These are phyloP conservation scores for Ptilonorhynchus violaceus DNA, from an alignment of 2,113 vertebrate species.

Conservation along the genomic window DNA sequence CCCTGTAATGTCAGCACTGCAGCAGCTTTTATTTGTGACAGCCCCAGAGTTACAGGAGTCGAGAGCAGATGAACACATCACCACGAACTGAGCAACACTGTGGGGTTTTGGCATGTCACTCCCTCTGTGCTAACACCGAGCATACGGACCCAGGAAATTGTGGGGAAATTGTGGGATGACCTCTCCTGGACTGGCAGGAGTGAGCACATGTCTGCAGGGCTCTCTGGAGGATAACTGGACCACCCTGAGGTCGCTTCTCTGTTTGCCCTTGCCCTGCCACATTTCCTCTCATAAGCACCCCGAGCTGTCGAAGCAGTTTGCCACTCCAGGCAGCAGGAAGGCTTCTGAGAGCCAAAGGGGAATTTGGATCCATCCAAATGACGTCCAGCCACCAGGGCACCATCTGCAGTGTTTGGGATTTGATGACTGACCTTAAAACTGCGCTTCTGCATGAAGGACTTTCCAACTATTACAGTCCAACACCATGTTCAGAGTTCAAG, in stretches of 20 bases:
- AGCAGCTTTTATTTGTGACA: neutral
- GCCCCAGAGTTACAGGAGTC: no score
- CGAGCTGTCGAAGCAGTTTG: neutral
- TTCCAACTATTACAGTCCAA: neutral
- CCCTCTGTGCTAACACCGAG: neutral
- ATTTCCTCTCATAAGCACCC: neutral
- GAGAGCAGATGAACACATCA: neutral
- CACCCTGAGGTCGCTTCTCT: neutral
- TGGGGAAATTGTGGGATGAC: neutral
- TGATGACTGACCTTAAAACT: neutral
- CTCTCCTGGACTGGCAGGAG: neutral
- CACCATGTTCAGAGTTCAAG: neutral
- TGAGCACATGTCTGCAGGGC: rapidly evolving
- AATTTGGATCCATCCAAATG: neutral
- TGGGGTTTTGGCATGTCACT: neutral
- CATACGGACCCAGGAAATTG: rapidly evolving
- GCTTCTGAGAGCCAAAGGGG: neutral
- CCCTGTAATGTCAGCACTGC: neutral
- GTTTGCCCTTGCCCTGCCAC: neutral
- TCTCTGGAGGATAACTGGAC: neutral
- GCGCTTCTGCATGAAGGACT: neutral
- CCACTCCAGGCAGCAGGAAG: neutral
- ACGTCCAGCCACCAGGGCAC: neutral
- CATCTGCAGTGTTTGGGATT: neutral
- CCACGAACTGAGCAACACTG: neutral